These are phyloP conservation scores for Amblyteles armatorius DNA, from an alignment of 2,888 invertebrate genomes.

Conservation along the genomic window DNA sequence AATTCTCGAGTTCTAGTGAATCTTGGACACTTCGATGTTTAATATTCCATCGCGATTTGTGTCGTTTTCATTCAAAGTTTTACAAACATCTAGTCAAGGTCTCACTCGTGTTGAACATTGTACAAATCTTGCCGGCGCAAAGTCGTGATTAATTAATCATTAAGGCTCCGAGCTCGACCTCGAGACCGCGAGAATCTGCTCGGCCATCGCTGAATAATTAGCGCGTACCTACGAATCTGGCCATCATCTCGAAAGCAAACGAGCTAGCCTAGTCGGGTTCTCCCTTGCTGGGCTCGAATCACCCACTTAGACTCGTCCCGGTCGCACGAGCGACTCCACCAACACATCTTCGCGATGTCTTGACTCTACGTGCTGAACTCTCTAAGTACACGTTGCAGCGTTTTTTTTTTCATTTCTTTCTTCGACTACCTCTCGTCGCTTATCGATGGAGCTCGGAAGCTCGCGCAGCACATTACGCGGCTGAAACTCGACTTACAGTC, in stretches of 20 bases:
- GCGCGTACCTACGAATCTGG: conserved; percentile 58
- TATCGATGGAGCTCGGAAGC: conserved; percentile 43
- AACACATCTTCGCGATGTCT: conserved; percentile 49
- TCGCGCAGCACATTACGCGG: conserved; percentile 18
- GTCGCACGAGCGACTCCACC: conserved; percentile 26
- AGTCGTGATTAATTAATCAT: conserved; percentile 64
- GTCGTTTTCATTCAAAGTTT: conserved; percentile 19
- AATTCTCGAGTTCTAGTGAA: conserved; percentile 1
- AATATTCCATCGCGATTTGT: conserved; percentile 41
- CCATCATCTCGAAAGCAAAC: conserved; percentile 34
- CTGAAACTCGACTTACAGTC: no score
- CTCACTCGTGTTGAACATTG: conserved; percentile 14
- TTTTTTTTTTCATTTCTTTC: not conserved
- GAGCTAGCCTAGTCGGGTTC: not conserved
- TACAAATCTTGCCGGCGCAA: conserved; percentile 6
- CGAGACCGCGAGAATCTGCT: conserved; percentile 42
- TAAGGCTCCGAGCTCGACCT: conserved; percentile 54
- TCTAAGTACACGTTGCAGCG: conserved; percentile 64
- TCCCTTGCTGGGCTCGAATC: conserved; percentile 18
- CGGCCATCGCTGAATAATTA: conserved; percentile 62
- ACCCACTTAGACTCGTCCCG: conserved; percentile 48
- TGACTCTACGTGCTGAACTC: conserved; percentile 36
- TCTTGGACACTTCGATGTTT: not conserved
- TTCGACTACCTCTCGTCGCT: conserved; percentile 33
- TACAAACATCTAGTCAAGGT: conserved; percentile 43